Base-by-base conservation (phyloP, 2,888 invertebrate species). In the Nemapogon koenigi region DNA sequence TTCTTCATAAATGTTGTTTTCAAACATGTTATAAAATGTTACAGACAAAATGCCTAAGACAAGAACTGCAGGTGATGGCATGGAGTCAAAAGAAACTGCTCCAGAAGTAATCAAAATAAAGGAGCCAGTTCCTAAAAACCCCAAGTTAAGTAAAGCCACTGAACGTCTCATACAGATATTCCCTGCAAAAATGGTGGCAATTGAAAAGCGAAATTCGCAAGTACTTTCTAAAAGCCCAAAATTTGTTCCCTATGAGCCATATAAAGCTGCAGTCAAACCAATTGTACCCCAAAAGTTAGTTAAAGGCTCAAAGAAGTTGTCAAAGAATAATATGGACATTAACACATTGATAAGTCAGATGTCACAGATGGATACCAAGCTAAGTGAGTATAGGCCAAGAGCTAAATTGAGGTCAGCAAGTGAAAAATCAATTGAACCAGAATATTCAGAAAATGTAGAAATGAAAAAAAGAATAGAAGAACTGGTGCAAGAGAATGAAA, bases 241-340 rank as follows among this genome's bases (percentile, higher is more conserved):
- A 57, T 94, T 93, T 62, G 84, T 94, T 22, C 94, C 94, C 0
- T 92, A 90, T 49, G 94, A 94, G 55, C 94, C 94, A 0, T 94
- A 93, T 55, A 87, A 91, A 53, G 91, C 87, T 11, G 92, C 93
- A 35, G 88, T 91, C 0, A 89, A 87, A 55, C 90, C 91, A 4
- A 90, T 93, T 43, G 75, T 87, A 14, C 83, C 87, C 0, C 64
- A 65, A 43, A 60, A 76, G 43, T 64, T 67, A 36, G 53, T 57
- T 14, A 71, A 67, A 53, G 56, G 59, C n/a, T 49, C 52, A n/a
- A 70, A 68, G 46, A 70, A 65, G 38, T 38, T 37, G 46, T 76
- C 71, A 0, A 72, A 50, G 49, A 86, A 85, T 46, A 86, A 86
- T 51, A 76, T 87, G 55, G 86, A 86, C 48, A 83, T 87, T 28